Base-by-base conservation (phyloP, 1,140 invertebrate genomes). In the Gonatopus flavifemur region DNA sequence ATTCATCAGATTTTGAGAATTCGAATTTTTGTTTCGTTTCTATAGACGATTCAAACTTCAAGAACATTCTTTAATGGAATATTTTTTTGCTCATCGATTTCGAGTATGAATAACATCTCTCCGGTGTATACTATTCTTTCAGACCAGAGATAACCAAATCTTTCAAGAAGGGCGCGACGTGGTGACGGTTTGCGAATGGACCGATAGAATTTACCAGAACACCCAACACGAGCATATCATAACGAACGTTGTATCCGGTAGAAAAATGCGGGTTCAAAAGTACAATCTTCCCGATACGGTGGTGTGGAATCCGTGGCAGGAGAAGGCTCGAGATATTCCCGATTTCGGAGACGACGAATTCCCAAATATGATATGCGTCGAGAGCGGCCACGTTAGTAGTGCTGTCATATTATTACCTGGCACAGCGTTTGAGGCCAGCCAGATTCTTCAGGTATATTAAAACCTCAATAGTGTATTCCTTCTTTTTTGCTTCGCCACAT, bases 281-380 rank as follows among this genome's bases (percentile, higher is more conserved):
- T 92, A 93, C 69, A 96, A 96, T 80, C 92, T 96, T 71, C 91
- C 92, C 1, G 93, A 95, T 68, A 95, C 91, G 84, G 94, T 97
- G 53, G 84, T 98, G 38, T 98, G 94, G 95, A 97, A 98, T 83
- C 95, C 95, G 3, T 97, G 94, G 94, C 81, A 88, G 37, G 91
- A 96, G 55, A 89, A 91, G 65, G 93, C 93, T 16, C 89, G 92
- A 59, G 90, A 93, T 68, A 94, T 96, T 77, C 82, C 85, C 1
- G 94, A 98, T 77, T 94, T 98, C 76, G 94, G 92, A 15, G 92
- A 96, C 77, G 92, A 96, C 62, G 94, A 96, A 75, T 96, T 93
- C 79, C 89, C 89, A 8, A 93, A 93, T 69, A 96, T 96, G 93
- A 83, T 96, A 49, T 98, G 94, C 79, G 92, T 98, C 19, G 94